Conservation (phyloP, 1,140 invertebrate species). For the Agraylea sexmaculata region DNA sequence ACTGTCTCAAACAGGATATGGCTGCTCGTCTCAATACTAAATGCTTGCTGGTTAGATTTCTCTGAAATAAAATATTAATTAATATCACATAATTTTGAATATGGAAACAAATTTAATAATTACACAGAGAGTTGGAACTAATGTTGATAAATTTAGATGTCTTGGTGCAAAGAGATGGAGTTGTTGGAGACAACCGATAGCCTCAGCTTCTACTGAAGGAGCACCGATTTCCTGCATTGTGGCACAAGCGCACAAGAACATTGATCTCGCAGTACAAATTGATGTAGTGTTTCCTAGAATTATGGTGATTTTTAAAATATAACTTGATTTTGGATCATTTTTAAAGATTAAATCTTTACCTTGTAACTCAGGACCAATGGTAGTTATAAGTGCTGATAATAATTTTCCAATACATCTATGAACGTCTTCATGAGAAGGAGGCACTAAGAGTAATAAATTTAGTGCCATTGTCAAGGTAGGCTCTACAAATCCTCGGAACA, state of each 20-base stretch:
- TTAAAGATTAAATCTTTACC: constrained; percentile 35
- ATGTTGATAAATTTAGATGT: constrained; percentile 82
- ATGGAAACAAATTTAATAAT: constrained; percentile 22
- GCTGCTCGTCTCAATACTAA: constrained; percentile 84
- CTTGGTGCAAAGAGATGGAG: constrained; percentile 93
- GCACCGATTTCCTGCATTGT: constrained; percentile 88
- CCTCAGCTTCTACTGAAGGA: constrained; percentile 87
- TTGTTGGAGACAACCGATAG: constrained; percentile 91
- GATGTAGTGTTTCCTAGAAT: constrained; percentile 49
- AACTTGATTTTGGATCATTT: background rate
- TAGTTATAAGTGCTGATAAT: constrained; percentile 88
- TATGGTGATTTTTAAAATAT: constrained; percentile 11
- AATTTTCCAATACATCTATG: constrained; percentile 92
- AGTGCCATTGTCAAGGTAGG: constrained; percentile 80
- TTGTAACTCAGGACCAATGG: constrained; percentile 94
- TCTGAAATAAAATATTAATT: constrained; percentile 39
- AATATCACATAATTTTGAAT: constrained; percentile 5
- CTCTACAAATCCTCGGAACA: constrained; percentile 96
- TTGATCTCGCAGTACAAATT: constrained; percentile 60
- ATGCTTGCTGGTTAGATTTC: constrained; percentile 78
- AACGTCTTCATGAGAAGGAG: constrained; percentile 82
- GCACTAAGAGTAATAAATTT: constrained; percentile 79
- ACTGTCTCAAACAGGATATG: constrained; percentile 86
- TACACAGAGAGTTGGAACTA: constrained; percentile 90
- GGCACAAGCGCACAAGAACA: constrained; percentile 78